Conservation (phyloP, 92 coral and sea anemone genomes). For the Zoanthus solanderi region DNA sequence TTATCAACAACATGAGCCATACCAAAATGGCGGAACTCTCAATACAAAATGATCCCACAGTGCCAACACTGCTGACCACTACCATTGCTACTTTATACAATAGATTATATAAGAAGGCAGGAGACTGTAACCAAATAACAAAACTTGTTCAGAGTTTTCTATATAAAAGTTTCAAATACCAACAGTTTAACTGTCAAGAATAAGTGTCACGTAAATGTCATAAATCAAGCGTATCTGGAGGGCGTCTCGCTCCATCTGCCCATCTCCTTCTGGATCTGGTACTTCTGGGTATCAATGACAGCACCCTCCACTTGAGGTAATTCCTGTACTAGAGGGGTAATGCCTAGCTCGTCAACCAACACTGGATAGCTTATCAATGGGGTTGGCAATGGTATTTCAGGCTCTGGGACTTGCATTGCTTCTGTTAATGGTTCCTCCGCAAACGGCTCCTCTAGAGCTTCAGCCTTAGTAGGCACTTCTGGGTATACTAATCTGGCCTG, state of each 20-base stretch:
- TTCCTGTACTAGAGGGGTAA: background rate
- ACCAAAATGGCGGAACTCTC: too few species aligned
- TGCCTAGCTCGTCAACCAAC: background rate
- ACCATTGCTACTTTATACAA: too few species aligned
- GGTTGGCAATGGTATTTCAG: background rate
- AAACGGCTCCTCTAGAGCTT: background rate
- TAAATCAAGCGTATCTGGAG: too few species aligned
- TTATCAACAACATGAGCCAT: too few species aligned
- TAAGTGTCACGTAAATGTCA: too few species aligned
- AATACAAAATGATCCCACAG: too few species aligned
- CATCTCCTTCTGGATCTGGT: too few species aligned
- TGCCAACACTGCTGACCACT: too few species aligned
- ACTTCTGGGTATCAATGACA: too few species aligned
- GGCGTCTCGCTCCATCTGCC: too few species aligned
- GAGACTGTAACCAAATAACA: background rate
- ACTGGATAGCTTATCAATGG: background rate
- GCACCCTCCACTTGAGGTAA: background rate
- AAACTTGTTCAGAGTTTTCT: background rate
- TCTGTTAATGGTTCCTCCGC: background rate
- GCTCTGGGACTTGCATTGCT: background rate
- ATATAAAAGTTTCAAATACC: background rate
- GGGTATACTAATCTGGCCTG: background rate
- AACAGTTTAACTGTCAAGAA: background rate
- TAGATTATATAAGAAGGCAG: background rate
- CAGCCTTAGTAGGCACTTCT: background rate